These are phyloP conservation scores for Bubo scandiacus DNA, from an alignment of 2,113 vertebrate species.

Conservation along the genomic window DNA sequence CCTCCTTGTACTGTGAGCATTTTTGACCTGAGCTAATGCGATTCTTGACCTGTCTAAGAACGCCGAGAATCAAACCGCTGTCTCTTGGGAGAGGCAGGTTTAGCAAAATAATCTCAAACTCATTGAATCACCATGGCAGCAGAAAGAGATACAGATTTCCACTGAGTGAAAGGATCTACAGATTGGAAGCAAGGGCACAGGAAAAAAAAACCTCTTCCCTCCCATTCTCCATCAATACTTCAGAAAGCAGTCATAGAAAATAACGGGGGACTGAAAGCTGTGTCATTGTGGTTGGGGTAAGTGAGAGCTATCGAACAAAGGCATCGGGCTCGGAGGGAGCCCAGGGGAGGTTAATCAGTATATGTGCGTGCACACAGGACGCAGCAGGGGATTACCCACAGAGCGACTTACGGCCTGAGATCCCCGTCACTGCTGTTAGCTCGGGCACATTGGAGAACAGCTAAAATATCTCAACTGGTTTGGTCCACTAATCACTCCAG, in stretches of 20 bases:
- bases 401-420: background rate
- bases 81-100: slow-evolving; percentile 53
- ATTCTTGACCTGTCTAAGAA: slow-evolving; percentile 64
- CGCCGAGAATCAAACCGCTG: background rate
- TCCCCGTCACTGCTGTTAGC: background rate
- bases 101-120: slow-evolving; percentile 58
- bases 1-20: slow-evolving; percentile 35
- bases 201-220: background rate
- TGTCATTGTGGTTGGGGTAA: fast-evolving
- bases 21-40: slow-evolving; percentile 54
- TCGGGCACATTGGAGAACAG: background rate
- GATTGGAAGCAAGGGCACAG: background rate
- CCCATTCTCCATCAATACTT: background rate
- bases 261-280: fast-evolving
- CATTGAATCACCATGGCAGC: slow-evolving; percentile 61
- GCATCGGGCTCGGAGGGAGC: background rate
- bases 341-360: background rate
- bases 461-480: background rate
- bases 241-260: background rate
- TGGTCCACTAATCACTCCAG: background rate
- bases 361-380: background rate
- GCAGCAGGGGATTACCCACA: background rate
- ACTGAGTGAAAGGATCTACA: background rate
- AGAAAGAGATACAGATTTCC: slow-evolving; percentile 37
- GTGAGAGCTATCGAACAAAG: background rate